Percentiles rank a stretch among this genome's conserved stretches.
Conservation (phyloP, 2,888 invertebrate species). For the Eurois occulta region DNA sequence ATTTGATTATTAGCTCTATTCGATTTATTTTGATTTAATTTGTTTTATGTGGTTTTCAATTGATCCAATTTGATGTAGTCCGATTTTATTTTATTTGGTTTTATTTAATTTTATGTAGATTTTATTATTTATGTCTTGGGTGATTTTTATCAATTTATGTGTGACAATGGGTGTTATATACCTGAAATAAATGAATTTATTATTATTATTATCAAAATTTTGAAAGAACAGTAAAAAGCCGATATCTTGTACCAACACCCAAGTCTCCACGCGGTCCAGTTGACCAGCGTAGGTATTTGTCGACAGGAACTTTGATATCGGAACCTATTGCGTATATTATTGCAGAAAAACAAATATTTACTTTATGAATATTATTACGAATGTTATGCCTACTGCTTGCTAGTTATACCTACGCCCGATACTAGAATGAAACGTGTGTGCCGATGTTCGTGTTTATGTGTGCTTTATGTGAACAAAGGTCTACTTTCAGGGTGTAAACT, state of each 20-base stretch:
- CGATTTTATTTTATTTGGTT: too few relatives aligned
- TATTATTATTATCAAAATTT: background rate
- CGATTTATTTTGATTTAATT: too few relatives aligned
- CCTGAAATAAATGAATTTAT: too few relatives aligned
- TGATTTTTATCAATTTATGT: too few relatives aligned
- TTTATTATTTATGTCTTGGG: too few relatives aligned
- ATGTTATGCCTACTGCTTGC: slow-evolving; percentile 46
- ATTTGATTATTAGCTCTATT: too few relatives aligned
- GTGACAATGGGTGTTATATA: too few relatives aligned
- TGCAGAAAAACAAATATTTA: slow-evolving; percentile 57
- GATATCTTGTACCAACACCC: slow-evolving; percentile 47
- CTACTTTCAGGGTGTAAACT: slow-evolving; percentile 56
- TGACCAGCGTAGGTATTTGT: slow-evolving; percentile 57
- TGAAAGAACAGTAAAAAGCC: slow-evolving; percentile 3
- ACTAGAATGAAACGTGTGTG: slow-evolving; percentile 39
- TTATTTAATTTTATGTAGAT: too few relatives aligned
- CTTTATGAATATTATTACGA: slow-evolving; percentile 56
- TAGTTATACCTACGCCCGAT: slow-evolving; percentile 42
- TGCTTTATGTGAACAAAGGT: slow-evolving; percentile 59
- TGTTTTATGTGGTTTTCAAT: too few relatives aligned
- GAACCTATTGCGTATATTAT: slow-evolving; percentile 60
- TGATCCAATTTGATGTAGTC: too few relatives aligned
- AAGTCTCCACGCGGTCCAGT: slow-evolving; percentile 53
- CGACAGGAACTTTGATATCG: slow-evolving; percentile 64
- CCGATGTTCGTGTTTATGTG: slow-evolving; percentile 47